Base-by-base conservation (phyloP, 1,140 invertebrate genomes). In the Cydia amplana region DNA sequence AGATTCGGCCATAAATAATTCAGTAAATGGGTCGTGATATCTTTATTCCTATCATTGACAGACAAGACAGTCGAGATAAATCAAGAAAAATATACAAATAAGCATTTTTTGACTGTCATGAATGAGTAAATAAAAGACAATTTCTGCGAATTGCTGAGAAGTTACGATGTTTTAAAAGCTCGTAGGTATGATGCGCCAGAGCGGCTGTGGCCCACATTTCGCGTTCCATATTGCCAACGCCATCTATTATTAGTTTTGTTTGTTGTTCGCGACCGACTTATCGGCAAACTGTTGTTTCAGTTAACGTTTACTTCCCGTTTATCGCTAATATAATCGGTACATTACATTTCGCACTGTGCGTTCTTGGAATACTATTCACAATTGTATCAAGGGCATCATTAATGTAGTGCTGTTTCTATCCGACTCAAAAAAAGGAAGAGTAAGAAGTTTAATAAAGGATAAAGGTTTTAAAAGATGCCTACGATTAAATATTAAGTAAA, bases 221-320 rank as follows among this genome's bases (percentile, higher is more conserved):
- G 86, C 76, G 87, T 87, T 89, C 89, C 91, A 92, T 92, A 90
- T 92, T 87, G 82, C 86, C 81, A 87, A 79, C 88, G 89, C 83
- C 86, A 82, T 90, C 90, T 92, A 91, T 91, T 85, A 87, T 89
- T 92, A 91, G 88, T 86, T 87, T 90, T 90, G 87, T 92, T 92
- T 89, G 91, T 87, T 80, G 84, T 77, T 79, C 80, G 77, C 83
- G 83, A 78, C 82, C 78, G 84, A 84, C 81, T 36, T 89, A 83
- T 83, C 79, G 81, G 79, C 77, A 76, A 78, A 81, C 74, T 75
- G 78, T 51, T 51, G 49, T 23, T 60, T 60, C 55, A 60, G 55
- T 60, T 23, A 60, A 55, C 51, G 18, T 60, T 23, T 60, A 60
- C 55, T 60, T 60, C 55, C 55, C 20, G 7, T 23, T 23, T n/a